Evolutionary conservation across 2,797 vertebrate species (phyloP).

Genomic region (Argya squamiceps): DNA sequence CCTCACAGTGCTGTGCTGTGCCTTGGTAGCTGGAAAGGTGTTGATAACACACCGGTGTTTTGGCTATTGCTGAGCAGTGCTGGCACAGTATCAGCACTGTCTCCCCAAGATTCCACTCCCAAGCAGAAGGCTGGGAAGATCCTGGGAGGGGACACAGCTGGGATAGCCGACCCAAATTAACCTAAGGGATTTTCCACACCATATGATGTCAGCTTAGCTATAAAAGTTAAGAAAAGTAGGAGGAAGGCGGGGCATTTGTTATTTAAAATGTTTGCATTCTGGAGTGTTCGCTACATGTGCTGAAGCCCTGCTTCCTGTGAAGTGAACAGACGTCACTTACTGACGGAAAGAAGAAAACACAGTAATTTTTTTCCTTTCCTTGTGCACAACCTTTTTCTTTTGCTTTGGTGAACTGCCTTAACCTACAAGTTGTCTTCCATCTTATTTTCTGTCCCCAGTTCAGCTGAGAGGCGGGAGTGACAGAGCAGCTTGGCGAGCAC

Average conservation of each 20-base stretch:
- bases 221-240: background rate
- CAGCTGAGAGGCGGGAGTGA: background rate
- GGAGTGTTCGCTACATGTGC: rapidly evolving
- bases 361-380: background rate
- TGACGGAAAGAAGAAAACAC: background rate
- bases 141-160: background rate
- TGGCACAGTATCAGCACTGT: background rate
- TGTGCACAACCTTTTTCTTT: background rate
- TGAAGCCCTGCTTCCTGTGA: background rate
- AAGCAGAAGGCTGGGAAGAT: background rate
- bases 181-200: background rate
- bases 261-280: background rate
- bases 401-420: background rate
- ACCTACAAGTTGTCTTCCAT: background rate
- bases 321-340: rapidly evolving
- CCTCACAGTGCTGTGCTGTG: background rate
- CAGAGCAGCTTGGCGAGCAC: background rate
- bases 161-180: background rate
- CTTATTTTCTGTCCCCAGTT: background rate
- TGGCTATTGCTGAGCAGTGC: background rate
- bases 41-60: background rate
- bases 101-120: background rate
- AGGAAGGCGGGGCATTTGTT: background rate
- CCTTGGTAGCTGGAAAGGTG: background rate
- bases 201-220: background rate